Conservation (phyloP, 2,888 invertebrate species). For the Erebia epiphron region DNA sequence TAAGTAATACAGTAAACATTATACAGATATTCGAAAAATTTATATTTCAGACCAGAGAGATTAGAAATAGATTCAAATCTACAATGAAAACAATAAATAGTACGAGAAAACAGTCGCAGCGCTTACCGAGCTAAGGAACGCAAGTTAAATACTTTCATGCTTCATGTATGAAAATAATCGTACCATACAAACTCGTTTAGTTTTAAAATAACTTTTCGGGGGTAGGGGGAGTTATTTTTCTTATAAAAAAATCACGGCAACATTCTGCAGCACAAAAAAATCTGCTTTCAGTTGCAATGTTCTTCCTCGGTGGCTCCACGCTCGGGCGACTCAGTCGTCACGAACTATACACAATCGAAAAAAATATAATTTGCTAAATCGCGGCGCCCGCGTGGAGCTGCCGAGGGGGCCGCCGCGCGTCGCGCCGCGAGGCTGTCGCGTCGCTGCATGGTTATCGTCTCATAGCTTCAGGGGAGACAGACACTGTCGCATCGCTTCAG, state of each 20-base stretch:
- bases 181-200: conserved; percentile 64
- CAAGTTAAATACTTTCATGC: conserved; percentile 72
- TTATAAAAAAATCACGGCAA: conserved; percentile 72
- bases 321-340: conserved; percentile 64
- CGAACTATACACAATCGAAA: conserved; percentile 65
- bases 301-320: conserved; percentile 57
- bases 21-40: conserved; percentile 70
- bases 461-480: not conserved
- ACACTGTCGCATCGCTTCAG: not conserved
- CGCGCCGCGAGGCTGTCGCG: conserved; percentile 32
- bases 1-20: conserved; percentile 68
- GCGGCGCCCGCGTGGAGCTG: conserved; percentile 56
- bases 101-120: conserved; percentile 50
- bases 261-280: conserved; percentile 68
- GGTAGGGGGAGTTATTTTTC: conserved; percentile 50
- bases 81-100: conserved; percentile 59
- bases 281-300: conserved; percentile 70
- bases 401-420: conserved; percentile 55
- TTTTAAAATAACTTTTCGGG: conserved; percentile 57
- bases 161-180: conserved; percentile 70
- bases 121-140: conserved; percentile 37
- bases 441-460: conserved; percentile 13
- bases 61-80: conserved; percentile 76
- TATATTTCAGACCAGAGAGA: conserved; percentile 67
- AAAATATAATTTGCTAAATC: conserved; percentile 67